A percentile compares a stretch with the other conserved stretches of the same genome.
phyloP scores from a whole-genome alignment of 2,888 invertebrate genomes.

The Callyntrura guangdongensis region DNA sequence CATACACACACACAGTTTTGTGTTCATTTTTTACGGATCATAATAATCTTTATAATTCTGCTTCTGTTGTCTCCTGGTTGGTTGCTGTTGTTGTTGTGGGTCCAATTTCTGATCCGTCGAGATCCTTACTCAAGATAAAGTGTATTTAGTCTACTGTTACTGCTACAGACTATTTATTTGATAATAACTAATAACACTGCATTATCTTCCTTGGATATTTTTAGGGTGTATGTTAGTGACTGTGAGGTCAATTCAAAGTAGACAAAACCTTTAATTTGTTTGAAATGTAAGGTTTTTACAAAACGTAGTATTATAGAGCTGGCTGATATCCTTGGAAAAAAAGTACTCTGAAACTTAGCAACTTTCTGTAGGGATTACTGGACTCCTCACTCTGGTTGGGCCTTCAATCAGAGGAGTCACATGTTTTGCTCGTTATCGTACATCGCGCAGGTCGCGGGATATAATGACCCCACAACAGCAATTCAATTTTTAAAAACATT shows the following conservation, averaged over 20 bases:
- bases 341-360: neutral
- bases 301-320: neutral
- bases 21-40: conserved; percentile 16
- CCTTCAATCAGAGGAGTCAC: too few relatives aligned
- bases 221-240: neutral
- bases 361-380: neutral
- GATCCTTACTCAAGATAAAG: conserved; percentile 51
- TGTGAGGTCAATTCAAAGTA: conserved; percentile 40
- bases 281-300: conserved; percentile 13
- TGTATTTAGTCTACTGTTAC: conserved; percentile 35
- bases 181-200: neutral
- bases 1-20: conserved; percentile 19
- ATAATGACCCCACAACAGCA: neutral
- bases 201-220: neutral
- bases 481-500: neutral
- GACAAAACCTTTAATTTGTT: conserved; percentile 49
- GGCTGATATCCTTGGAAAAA: neutral
- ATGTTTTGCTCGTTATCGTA: neutral
- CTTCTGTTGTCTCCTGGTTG: neutral
- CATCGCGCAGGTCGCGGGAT: neutral
- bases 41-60: conserved; percentile 23
- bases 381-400: neutral
- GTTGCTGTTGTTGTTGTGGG: conserved; percentile 11
- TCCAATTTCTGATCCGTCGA: conserved; percentile 48
- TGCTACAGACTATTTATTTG: neutral